Percentiles rank a stretch among this genome's conserved stretches.
Evolutionary conservation across 2,888 invertebrate species (phyloP).

Genomic region (Thelaira solivaga): DNA sequence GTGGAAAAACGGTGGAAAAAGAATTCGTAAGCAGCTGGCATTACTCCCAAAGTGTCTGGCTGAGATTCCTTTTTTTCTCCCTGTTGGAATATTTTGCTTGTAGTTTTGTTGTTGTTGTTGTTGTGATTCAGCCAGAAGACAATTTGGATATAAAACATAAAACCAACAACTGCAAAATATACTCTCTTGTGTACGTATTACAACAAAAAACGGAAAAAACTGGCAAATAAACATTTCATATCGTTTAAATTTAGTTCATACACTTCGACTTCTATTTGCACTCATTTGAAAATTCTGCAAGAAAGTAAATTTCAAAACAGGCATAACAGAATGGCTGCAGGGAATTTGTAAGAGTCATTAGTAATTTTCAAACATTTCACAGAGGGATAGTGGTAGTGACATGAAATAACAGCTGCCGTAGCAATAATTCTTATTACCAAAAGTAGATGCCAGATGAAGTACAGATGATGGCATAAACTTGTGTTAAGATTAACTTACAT

Average conservation of each 20-base stretch:
- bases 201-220: conserved; percentile 42
- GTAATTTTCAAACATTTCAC: background rate
- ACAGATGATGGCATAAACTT: conserved; percentile 70
- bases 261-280: conserved; percentile 1
- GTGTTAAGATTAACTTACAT: conserved; percentile 45
- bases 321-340: background rate
- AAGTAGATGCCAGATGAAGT: conserved; percentile 74
- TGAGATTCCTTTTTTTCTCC: conserved; percentile 59
- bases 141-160: conserved; percentile 67
- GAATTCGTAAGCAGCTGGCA: conserved; percentile 65
- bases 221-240: conserved; percentile 35
- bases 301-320: conserved; percentile 8
- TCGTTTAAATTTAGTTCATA: background rate
- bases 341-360: conserved; percentile 2
- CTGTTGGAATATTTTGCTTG: conserved; percentile 38
- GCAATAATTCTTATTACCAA: conserved; percentile 72
- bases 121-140: conserved; percentile 46
- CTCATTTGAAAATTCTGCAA: background rate
- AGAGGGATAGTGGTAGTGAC: conserved; percentile 35
- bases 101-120: background rate
- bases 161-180: conserved; percentile 49
- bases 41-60: conserved; percentile 70
- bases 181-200: conserved; percentile 52
- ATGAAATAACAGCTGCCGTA: conserved; percentile 70
- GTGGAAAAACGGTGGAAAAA: background rate